These are phyloP conservation scores for Pogonognathellus flavescens DNA, from an alignment of 1,140 invertebrate genomes.

Conservation along the genomic window DNA sequence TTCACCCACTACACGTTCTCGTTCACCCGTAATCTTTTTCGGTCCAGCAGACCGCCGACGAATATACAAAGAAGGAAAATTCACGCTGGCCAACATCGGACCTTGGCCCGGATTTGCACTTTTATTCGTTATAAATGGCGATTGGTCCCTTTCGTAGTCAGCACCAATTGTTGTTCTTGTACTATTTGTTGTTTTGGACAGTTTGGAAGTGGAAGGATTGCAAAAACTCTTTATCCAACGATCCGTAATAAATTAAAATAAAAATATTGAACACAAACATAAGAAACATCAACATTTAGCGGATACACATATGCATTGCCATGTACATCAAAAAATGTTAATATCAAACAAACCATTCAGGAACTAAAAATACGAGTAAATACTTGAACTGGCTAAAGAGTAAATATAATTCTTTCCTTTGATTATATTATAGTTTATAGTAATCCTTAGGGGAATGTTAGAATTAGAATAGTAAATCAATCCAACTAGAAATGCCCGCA, in stretches of 20 bases:
- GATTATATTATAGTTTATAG: too few species aligned
- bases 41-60: constrained; percentile 82
- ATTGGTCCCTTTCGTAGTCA: constrained; percentile 27
- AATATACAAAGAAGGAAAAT: constrained; percentile 86
- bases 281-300: neutral
- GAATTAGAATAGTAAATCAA: too few species aligned
- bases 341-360: too few species aligned
- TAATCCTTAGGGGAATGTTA: too few species aligned
- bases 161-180: constrained; percentile 43
- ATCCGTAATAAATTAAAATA: constrained; percentile 34
- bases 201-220: constrained; percentile 44
- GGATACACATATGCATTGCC: too few species aligned
- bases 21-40: constrained; percentile 83
- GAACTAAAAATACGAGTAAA: too few species aligned
- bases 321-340: too few species aligned
- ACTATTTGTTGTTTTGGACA: constrained; percentile 17
- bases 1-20: constrained; percentile 89
- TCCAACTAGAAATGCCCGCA: too few species aligned
- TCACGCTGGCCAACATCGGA: constrained; percentile 66
- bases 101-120: neutral
- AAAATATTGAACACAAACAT: constrained; percentile 50
- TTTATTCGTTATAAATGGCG: constrained; percentile 16
- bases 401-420: too few species aligned
- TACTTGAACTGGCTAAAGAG: too few species aligned
- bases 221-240: constrained; percentile 35